phyloP scores from a whole-genome alignment of 1,140 invertebrate species.

The Dryas iulia region DNA sequence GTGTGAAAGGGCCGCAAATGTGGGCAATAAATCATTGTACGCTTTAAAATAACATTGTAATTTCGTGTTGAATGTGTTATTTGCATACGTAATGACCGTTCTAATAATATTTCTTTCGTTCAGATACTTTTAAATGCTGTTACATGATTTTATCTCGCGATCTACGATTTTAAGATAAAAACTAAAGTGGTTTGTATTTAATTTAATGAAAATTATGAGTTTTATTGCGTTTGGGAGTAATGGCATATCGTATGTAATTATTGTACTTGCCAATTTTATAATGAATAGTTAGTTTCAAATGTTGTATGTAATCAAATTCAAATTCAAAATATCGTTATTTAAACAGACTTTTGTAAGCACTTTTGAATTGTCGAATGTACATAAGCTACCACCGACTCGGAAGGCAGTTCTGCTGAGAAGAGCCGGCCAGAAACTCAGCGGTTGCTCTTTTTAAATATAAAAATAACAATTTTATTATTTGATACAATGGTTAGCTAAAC shows the following conservation, averaged over 20 bases:
- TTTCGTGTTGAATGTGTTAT: constrained; percentile 14
- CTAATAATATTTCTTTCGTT: constrained; percentile 2
- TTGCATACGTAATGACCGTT: constrained; percentile 1
- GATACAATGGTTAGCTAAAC: too few species aligned
- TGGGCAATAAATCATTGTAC: constrained; percentile 46
- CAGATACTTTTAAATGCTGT: background rate
- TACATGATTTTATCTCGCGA: background rate
- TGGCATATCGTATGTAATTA: background rate
- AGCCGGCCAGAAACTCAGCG: too few species aligned
- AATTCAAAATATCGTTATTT: too few species aligned
- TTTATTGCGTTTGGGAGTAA: background rate
- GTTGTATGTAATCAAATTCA: too few species aligned
- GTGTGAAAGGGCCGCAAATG: constrained; percentile 54
- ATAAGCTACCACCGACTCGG: too few species aligned
- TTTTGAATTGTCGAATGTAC: too few species aligned
- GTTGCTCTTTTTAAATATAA: too few species aligned
- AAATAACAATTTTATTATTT: too few species aligned
- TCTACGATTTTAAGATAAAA: background rate
- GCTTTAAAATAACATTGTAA: constrained; percentile 25
- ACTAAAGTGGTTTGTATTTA: background rate
- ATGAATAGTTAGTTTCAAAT: too few species aligned
- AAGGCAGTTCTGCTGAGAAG: too few species aligned
- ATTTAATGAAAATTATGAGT: constrained; percentile 12
- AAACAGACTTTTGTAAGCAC: too few species aligned
- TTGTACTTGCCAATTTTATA: background rate